Conservation (phyloP, 2,797 vertebrate genomes). For the Adelosebastes latens region DNA sequence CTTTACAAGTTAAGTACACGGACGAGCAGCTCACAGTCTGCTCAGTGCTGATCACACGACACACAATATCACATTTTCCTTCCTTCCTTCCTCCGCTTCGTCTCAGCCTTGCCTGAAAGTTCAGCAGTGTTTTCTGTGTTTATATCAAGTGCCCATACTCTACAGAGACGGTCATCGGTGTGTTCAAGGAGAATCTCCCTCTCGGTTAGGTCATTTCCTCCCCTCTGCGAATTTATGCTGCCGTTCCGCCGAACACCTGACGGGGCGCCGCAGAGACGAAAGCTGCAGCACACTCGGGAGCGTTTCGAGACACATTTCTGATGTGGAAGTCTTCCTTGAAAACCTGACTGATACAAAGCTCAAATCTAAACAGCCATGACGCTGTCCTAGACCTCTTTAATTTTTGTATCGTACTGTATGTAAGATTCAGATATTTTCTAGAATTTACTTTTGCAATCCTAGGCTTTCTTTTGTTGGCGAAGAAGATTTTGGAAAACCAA, state of each 20-base stretch:
- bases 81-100: conserved; percentile 18
- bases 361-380: conserved; percentile 78
- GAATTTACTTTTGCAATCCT: conserved; percentile 87
- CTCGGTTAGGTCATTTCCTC: conserved; percentile 39
- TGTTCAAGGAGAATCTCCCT: conserved; percentile 50
- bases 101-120: conserved; percentile 59
- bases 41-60: conserved; percentile 39
- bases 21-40: conserved; percentile 28
- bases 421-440: conserved; percentile 90
- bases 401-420: conserved; percentile 88
- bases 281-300: conserved; percentile 76
- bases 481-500: conserved; percentile 46
- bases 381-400: conserved; percentile 84
- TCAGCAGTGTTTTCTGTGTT: conserved; percentile 64
- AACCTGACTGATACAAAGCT: conserved; percentile 85
- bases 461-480: conserved; percentile 75
- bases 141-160: conserved; percentile 75
- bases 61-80: not conserved
- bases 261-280: conserved; percentile 29
- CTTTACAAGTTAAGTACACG: conserved; percentile 37
- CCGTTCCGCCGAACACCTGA: conserved; percentile 32
- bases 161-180: conserved; percentile 43
- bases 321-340: conserved; percentile 94
- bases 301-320: conserved; percentile 76
- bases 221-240: conserved; percentile 33